phyloP scores from a whole-genome alignment of 2,888 invertebrate genomes.

The Tetramorium bicarinatum region DNA sequence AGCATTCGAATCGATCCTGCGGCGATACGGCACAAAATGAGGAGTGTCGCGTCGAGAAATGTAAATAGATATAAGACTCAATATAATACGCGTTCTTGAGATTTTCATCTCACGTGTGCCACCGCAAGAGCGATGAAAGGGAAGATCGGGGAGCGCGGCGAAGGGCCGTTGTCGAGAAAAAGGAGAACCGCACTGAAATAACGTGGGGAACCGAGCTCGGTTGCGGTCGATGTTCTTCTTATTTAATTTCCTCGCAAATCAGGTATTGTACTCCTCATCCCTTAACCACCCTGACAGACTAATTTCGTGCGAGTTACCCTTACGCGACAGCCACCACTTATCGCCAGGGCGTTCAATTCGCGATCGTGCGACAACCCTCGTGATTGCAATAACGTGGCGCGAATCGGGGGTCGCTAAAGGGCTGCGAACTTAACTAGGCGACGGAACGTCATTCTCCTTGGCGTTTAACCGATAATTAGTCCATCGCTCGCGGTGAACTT shows the following conservation, averaged over 20 bases:
- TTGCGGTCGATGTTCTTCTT: constrained; percentile 5
- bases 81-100: constrained; percentile 1
- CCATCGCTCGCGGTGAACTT: neutral
- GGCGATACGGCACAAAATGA: neutral
- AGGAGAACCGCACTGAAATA: neutral
- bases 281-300: constrained; percentile 13
- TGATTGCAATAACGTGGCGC: neutral
- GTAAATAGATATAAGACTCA: neutral
- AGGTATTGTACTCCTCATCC: neutral
- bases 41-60: neutral
- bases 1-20: neutral
- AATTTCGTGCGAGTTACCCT: constrained; percentile 23
- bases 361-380: neutral
- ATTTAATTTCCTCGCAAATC: constrained; percentile 6
- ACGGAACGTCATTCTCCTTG: neutral
- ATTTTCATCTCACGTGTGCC: constrained; percentile 4
- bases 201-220: neutral
- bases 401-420: neutral
- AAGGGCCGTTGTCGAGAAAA: neutral
- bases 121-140: constrained; percentile 4
- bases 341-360: neutral
- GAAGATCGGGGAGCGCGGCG: neutral
- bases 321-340: neutral
- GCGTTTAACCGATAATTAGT: constrained; percentile 31
- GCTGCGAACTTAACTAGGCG: neutral